Evolutionary conservation across 2,797 vertebrate species (phyloP).

Genomic region (Sorex maritimensis): DNA sequence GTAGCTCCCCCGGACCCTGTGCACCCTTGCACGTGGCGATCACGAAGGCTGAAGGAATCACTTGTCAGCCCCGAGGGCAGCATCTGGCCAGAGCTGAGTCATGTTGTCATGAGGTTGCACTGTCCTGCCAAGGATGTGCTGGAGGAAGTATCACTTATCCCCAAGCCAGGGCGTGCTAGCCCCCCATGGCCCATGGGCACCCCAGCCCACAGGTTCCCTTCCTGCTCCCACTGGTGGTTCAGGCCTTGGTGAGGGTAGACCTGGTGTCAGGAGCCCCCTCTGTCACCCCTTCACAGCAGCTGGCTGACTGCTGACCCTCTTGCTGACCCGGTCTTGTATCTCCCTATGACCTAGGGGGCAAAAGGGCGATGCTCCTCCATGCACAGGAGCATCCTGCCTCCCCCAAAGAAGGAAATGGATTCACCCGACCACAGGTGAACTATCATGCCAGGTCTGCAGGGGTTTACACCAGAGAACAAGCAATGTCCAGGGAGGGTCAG

Average conservation of each 20-base stretch:
- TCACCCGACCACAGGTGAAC: background rate
- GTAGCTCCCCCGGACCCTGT: too few species aligned
- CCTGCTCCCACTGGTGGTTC: too few species aligned
- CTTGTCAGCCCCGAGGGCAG: background rate
- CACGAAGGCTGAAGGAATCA: background rate
- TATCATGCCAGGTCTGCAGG: background rate
- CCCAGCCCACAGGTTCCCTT: too few species aligned
- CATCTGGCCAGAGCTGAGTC: fast-evolving
- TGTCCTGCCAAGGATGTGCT: background rate
- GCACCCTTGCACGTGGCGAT: background rate
- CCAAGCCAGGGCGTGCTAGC: background rate
- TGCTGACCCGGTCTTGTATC: background rate
- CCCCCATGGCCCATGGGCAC: too few species aligned
- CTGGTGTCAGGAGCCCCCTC: background rate
- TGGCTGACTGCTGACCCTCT: background rate
- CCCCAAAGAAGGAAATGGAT: background rate
- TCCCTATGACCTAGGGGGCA: background rate
- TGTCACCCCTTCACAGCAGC: background rate
- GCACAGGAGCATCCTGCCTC: background rate
- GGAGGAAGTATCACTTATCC: background rate
- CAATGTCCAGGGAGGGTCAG: background rate
- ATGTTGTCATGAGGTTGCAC: background rate
- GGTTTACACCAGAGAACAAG: background rate
- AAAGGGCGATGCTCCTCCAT: background rate
- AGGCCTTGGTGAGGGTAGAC: background rate